These are phyloP conservation scores for Tuberolachnus salignus DNA, from an alignment of 2,888 invertebrate genomes.

Conservation along the genomic window DNA sequence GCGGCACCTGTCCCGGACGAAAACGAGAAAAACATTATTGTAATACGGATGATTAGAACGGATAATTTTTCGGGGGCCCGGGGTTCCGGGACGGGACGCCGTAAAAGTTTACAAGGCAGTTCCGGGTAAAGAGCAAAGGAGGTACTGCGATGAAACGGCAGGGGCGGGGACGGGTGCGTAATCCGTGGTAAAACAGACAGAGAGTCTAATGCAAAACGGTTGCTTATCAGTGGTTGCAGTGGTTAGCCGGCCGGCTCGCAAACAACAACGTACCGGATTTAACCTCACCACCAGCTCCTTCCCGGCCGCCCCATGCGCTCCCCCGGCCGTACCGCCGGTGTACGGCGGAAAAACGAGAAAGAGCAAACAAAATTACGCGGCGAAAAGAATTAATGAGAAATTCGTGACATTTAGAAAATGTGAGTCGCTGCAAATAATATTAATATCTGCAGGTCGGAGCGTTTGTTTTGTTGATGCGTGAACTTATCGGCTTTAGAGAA, in stretches of 20 bases:
- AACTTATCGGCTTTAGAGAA: background rate
- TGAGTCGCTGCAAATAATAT: background rate
- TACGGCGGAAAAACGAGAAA: constrained; percentile 3
- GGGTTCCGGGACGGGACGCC: background rate
- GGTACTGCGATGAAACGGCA: background rate
- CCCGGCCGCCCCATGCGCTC: no score
- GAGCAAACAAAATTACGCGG: constrained; percentile 29
- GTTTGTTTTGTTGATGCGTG: background rate
- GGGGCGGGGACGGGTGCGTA: background rate
- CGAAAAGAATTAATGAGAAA: constrained; percentile 19
- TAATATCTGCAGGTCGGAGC: no score
- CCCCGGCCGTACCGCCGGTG: no score
- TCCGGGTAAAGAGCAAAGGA: constrained; percentile 5
- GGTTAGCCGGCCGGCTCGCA: background rate
- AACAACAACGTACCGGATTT: constrained; percentile 18
- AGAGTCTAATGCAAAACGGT: constrained; percentile 38
- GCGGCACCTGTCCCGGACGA: no score
- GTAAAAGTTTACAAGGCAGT: constrained; percentile 21
- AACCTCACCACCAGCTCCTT: no score
- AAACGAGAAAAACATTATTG: no score
- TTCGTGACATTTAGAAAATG: background rate
- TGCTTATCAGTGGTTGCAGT: constrained; percentile 50
- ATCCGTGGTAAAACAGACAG: constrained; percentile 31
- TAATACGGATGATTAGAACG: no score
- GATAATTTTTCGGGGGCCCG: background rate